Conservation (phyloP, 2,888 invertebrate genomes). For the Trilocha varians region DNA sequence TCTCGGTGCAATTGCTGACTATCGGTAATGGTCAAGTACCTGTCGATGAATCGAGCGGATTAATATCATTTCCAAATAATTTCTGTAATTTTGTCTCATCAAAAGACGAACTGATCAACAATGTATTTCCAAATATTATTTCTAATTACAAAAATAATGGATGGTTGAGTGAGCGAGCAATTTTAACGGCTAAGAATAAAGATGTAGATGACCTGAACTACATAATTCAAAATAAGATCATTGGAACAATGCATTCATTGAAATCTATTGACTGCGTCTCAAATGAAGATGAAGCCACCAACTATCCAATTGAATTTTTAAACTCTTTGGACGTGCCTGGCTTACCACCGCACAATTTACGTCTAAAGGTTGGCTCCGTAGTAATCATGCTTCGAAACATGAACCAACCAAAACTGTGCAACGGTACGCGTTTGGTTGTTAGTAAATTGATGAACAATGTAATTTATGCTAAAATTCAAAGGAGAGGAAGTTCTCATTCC, state of each 20-base stretch:
- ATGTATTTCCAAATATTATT: conserved; percentile 14
- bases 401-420: conserved; percentile 18
- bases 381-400: conserved; percentile 25
- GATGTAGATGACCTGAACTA: conserved; percentile 29
- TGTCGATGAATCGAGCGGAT: conserved; percentile 17
- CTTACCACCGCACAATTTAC: conserved; percentile 22
- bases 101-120: conserved; percentile 16
- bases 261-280: conserved; percentile 21
- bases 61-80: conserved; percentile 28
- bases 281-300: conserved; percentile 22
- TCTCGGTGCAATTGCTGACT: conserved; percentile 30
- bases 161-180: conserved; percentile 24
- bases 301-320: conserved; percentile 30
- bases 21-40: conserved; percentile 26
- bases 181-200: conserved; percentile 32
- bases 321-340: conserved; percentile 18
- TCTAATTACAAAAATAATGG: conserved; percentile 18
- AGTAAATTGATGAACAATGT: conserved; percentile 17
- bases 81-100: conserved; percentile 25
- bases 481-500: conserved; percentile 15
- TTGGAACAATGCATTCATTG: conserved; percentile 17
- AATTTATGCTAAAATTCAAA: conserved; percentile 13
- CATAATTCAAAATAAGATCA: conserved; percentile 23
- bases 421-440: conserved; percentile 15
- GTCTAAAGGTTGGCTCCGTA: conserved; percentile 23